These are phyloP conservation scores for Zelostemma sp. DNA, from an alignment of 1,140 invertebrate species.

Conservation along the genomic window DNA sequence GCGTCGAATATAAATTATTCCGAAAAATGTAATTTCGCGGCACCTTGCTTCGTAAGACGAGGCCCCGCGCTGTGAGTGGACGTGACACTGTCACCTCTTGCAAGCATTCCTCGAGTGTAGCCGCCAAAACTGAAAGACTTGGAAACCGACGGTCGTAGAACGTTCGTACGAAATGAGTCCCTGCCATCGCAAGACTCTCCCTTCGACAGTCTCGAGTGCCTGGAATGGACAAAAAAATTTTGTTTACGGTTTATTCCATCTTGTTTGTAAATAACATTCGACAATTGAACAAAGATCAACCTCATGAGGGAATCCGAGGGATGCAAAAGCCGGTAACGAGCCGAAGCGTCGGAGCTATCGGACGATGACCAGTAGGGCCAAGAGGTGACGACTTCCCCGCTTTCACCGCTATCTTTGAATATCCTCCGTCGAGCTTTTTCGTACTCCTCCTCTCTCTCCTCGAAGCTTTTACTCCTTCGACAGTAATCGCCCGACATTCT, in stretches of 20 bases:
- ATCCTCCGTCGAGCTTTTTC: conserved; percentile 85
- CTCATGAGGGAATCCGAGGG: conserved; percentile 59
- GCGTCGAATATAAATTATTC: no score
- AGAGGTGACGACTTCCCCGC: conserved; percentile 55
- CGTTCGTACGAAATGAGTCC: conserved; percentile 69
- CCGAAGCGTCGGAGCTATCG: conserved; percentile 61
- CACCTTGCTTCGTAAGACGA: conserved; percentile 81
- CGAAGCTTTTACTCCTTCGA: conserved; percentile 87
- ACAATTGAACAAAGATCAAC: conserved; percentile 37
- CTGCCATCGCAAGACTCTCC: conserved; percentile 72
- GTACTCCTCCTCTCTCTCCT: conserved; percentile 91
- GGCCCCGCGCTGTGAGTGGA: conserved; percentile 70
- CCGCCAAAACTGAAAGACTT: conserved; percentile 91
- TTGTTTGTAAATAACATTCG: no score
- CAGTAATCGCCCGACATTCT: conserved; percentile 75
- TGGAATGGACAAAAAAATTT: conserved; percentile 18
- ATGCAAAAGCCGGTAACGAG: conserved; percentile 61
- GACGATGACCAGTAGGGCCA: conserved; percentile 72
- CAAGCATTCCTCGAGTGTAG: conserved; percentile 74
- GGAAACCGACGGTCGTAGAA: conserved; percentile 76
- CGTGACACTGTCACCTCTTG: conserved; percentile 70
- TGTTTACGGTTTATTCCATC: no score
- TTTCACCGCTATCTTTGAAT: conserved; percentile 75
- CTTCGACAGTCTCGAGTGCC: conserved; percentile 69
- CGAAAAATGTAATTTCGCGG: neutral